phyloP scores from a whole-genome alignment of 2,888 invertebrate genomes.

The Petrophora chlorosata region DNA sequence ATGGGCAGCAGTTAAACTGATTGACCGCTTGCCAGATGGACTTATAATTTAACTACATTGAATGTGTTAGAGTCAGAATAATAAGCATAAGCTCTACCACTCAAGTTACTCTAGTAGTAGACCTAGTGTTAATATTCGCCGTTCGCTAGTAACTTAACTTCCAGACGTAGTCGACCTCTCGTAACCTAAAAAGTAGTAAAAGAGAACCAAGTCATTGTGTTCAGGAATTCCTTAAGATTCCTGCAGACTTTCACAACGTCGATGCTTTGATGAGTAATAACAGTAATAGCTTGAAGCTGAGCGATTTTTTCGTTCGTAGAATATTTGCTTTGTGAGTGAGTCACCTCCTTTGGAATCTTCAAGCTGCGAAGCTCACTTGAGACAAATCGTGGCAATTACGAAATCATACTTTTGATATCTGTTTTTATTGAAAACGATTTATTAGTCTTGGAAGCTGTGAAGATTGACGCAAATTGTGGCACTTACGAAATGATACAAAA shows the following conservation, averaged over 20 bases:
- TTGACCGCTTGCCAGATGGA: too few relatives aligned
- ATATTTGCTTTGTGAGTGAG: background rate
- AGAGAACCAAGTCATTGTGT: background rate
- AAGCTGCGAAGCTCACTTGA: background rate
- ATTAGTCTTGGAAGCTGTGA: too few relatives aligned
- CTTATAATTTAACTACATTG: too few relatives aligned
- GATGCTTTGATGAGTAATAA: background rate
- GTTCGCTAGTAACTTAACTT: background rate
- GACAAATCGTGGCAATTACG: background rate
- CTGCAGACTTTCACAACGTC: constrained; percentile 2
- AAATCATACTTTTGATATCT: too few relatives aligned
- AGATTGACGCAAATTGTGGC: too few relatives aligned
- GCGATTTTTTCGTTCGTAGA: background rate
- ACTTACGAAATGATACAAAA: too few relatives aligned
- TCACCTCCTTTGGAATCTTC: background rate
- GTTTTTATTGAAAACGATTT: too few relatives aligned
- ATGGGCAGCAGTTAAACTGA: too few relatives aligned
- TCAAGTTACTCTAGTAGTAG: too few relatives aligned
- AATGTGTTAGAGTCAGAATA: too few relatives aligned
- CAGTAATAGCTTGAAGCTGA: background rate
- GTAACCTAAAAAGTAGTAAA: background rate
- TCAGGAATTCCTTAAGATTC: background rate
- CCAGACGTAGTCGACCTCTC: background rate
- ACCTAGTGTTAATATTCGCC: too few relatives aligned
- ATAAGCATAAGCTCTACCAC: too few relatives aligned